Evolutionary conservation across 2,797 vertebrate species (phyloP), one percentile per base, ranked within the genome.

Genomic region (Schizopygopsis pylzovi): DNA sequence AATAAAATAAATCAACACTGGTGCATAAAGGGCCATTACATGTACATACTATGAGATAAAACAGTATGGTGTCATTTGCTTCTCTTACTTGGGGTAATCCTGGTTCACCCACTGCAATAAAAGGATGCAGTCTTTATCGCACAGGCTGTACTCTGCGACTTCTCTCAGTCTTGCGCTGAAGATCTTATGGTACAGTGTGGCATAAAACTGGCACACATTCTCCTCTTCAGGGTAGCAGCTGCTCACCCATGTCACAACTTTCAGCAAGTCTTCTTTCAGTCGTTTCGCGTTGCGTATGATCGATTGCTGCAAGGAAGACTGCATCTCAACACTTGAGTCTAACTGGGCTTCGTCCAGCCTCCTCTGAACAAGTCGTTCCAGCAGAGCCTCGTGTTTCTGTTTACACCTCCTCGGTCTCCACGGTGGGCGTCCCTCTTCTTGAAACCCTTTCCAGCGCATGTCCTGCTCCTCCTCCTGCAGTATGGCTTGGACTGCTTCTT

Each of bases 71-170:
- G 11, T 54, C 11, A 75, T 20, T 78, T 59, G 25, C 5, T 8
- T 70, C 20, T 91, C 97, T 97, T 92, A 99, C 98, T 92, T 92
- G 81, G 96, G 97, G 89, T 98, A 99, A 41, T 92, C 61, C 15
- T 93, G 92, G 56, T 97, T 94, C 75, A 96, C 95, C 97, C 97
- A 99, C 4, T 47, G 86, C 86, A 99, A 95, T 11, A 99, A 87
- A 56, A 94, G 92, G 0, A 83, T 86, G 83, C 91, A 89, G 90
- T 99, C 97, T 0, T 92, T 91, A 28, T 94, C 90, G 12, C 88
- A 95, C 72, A 98, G 92, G 43, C 83, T 94, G 77, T 92, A 97
- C n/a, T 96, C 93, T 7, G 93, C 89, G 20, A 93, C 83, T 81
- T 91, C 88, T 3, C 52, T 86, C 1, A 97, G 84, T 18, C 94